These are phyloP conservation scores for Sander vitreus DNA, from an alignment of 2,113 vertebrate genomes.

Conservation along the genomic window DNA sequence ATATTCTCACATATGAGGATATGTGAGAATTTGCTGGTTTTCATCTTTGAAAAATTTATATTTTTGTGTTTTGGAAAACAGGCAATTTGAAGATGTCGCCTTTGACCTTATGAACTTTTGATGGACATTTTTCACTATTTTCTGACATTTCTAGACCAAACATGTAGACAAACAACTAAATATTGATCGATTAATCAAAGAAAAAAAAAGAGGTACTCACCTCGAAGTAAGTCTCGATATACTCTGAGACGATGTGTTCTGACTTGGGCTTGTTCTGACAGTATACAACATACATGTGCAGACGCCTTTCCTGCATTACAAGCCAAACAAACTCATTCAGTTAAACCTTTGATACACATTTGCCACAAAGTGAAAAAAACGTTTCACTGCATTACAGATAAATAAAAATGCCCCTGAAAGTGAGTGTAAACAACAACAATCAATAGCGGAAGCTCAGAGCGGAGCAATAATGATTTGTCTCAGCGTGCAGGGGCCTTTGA, in stretches of 20 bases:
- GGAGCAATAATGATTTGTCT: conserved; percentile 45
- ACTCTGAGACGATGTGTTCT: conserved; percentile 93
- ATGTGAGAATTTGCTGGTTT: neutral
- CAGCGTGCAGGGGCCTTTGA: conserved; percentile 57
- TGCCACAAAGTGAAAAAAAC: neutral
- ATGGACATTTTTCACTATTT: neutral
- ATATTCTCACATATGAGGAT: neutral
- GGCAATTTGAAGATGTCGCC: neutral
- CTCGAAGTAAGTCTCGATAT: conserved; percentile 95
- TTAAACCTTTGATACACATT: conserved; percentile 21
- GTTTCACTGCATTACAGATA: neutral
- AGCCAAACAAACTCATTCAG: conserved; percentile 32
- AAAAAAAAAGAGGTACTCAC: conserved; percentile 77
- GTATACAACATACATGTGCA: conserved; percentile 96
- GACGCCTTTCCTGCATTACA: conserved; percentile 88
- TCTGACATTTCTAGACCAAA: neutral
- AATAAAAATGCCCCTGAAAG: conserved; percentile 25
- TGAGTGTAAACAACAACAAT: neutral
- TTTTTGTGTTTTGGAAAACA: neutral
- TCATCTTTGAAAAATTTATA: neutral
- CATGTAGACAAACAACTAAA: neutral
- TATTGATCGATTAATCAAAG: neutral
- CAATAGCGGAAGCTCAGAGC: conserved; percentile 14
- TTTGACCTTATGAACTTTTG: neutral
- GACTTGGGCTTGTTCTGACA: conserved; percentile 97